A percentile compares a stretch with the other conserved stretches of the same genome.
Conservation (phyloP, 1,140 invertebrate genomes). For the Caerostris darwini region DNA sequence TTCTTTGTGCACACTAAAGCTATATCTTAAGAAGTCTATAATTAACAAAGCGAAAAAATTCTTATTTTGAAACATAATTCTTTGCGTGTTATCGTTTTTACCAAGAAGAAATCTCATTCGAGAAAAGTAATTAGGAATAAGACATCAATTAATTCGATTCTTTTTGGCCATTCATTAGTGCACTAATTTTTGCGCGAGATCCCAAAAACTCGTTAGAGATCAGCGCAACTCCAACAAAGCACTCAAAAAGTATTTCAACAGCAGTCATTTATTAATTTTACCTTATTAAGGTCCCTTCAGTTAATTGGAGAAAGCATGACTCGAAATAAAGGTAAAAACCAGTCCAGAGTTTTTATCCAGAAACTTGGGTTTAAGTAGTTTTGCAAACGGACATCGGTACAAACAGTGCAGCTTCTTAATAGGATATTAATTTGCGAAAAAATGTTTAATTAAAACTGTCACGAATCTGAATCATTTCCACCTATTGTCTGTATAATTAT, state of each 20-base stretch:
- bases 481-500: slow-evolving; percentile 34
- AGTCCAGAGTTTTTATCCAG: not conserved
- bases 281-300: slow-evolving; percentile 40
- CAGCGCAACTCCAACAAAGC: not conserved
- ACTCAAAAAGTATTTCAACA: not conserved
- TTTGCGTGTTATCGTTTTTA: no score
- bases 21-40: no score
- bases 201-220: not conserved
- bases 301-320: slow-evolving; percentile 31
- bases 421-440: slow-evolving; percentile 52
- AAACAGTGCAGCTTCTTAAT: not conserved
- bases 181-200: no score
- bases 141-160: no score
- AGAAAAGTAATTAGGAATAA: no score
- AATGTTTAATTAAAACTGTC: slow-evolving; percentile 51
- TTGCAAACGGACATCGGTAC: slow-evolving; percentile 16
- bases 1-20: no score
- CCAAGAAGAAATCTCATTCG: no score
- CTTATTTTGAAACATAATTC: no score
- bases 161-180: no score
- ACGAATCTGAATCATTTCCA: slow-evolving; percentile 21
- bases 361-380: not conserved
- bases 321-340: not conserved
- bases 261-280: slow-evolving; percentile 43
- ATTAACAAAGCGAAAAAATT: no score